These are phyloP conservation scores for Smithornis capensis DNA, from an alignment of 2,113 vertebrate genomes.

Conservation along the genomic window DNA sequence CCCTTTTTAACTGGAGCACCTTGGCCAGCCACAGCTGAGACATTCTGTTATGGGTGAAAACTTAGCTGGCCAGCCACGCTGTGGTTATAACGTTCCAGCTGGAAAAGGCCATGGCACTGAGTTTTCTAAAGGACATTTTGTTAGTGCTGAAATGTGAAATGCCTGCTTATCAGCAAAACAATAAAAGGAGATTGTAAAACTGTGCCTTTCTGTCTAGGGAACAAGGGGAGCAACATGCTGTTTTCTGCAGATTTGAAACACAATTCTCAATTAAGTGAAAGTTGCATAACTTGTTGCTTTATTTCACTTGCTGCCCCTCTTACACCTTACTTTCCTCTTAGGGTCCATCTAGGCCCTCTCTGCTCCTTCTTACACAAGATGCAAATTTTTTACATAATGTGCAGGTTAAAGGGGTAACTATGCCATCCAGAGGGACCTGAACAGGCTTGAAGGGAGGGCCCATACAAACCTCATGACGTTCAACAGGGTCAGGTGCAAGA, in stretches of 20 bases:
- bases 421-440: neutral
- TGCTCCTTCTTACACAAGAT: neutral
- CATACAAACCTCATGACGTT: neutral
- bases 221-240: neutral
- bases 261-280: neutral
- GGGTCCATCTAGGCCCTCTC: rapidly evolving
- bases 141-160: conserved; percentile 36
- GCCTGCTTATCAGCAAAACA: conserved; percentile 65
- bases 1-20: neutral
- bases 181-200: conserved; percentile 49
- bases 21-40: neutral
- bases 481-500: neutral
- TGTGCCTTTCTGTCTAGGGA: conserved; percentile 28
- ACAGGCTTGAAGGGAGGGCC: neutral
- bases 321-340: neutral
- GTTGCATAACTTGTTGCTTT: neutral
- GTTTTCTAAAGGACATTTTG: conserved; percentile 46
- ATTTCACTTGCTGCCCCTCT: neutral
- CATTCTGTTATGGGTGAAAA: neutral
- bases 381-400: neutral
- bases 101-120: neutral
- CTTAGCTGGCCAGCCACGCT: neutral
- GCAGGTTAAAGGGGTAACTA: neutral
- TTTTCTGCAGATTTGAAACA: conserved; percentile 42
- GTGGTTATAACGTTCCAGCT: neutral